Base-by-base conservation (phyloP, 2,113 vertebrate genomes). In the Tricholaema leucomelas region DNA sequence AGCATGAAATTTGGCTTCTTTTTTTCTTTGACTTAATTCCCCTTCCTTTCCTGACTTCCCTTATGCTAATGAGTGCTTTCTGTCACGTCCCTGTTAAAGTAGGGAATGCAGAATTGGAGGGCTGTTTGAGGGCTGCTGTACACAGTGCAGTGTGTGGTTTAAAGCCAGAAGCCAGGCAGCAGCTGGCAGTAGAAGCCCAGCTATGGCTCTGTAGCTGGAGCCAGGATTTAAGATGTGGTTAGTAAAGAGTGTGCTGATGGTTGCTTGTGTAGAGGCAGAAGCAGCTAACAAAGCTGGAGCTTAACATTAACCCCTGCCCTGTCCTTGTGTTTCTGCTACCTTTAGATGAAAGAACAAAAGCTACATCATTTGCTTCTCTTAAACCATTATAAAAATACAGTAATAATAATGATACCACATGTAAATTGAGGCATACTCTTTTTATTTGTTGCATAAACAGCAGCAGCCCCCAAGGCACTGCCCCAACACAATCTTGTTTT, bases 291-390 rank as follows among this genome's bases (percentile, higher is more conserved):
- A 63, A 92, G 33, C 52, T 70, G 59, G 14, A 73, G 63, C 50
- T 79, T 82, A 85, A 75, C 60, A 81, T 85, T 78, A 90, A 25
- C 55, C 50, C 36, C 50, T 77, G 40, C 40, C 63, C 44, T 78
- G 6, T 40, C 15, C 66, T 76, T 76, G 35, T 56, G 23, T 86
- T 40, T 61, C 66, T 84, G 0, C 65, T 71, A 42, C 46, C 81
- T 92, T 56, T 28, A 66, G 67, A 52, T 89, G 75, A 93, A 84
- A 70, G 64, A 85, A 87, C 23, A 76, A 79, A 93, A 93, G 55
- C 25, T 56, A 14, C 27, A 88, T 81, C 70, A 77, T 92, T 94
- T 94, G 31, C 66, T 83, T 81, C 63, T 91, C 36, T 70, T 54
- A 38, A 86, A 69, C 44, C 30, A 16, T 81, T 69, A 67, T 52